A percentile compares a stretch with the other conserved stretches of the same genome.
These are phyloP conservation scores for Himalopsyche kuldschensis DNA, from an alignment of 2,888 invertebrate genomes.

Conservation along the genomic window DNA sequence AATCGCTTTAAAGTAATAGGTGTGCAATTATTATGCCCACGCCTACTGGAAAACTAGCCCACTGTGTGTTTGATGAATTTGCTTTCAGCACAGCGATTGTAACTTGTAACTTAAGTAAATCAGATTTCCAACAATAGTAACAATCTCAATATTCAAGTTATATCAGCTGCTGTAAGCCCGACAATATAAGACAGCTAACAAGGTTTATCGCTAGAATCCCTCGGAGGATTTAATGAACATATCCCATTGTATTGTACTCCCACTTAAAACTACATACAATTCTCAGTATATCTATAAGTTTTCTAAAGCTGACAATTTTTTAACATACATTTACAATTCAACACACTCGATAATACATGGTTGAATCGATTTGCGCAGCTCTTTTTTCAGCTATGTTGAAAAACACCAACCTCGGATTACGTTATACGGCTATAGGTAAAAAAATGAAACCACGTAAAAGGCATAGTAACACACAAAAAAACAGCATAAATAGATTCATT, in stretches of 20 bases:
- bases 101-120: not conserved
- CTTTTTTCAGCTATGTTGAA: no score
- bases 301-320: no score
- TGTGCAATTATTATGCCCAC: not conserved
- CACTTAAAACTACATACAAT: not conserved
- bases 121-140: not conserved
- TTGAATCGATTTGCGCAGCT: no score
- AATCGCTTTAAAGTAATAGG: not conserved
- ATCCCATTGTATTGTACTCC: not conserved
- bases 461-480: no score
- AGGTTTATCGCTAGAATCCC: not conserved
- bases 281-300: no score
- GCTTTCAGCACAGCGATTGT: not conserved
- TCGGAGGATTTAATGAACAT: not conserved
- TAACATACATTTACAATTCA: no score
- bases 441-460: no score
- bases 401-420: no score
- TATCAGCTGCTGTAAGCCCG: not conserved
- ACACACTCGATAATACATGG: no score
- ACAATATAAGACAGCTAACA: not conserved
- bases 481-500: no score
- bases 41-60: not conserved
- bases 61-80: not conserved
- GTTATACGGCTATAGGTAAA: no score
- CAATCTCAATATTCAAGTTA: not conserved